A percentile compares a stretch with the other conserved stretches of the same genome.
Conservation (phyloP, 2,113 vertebrate genomes). For the Xerus inauris region DNA sequence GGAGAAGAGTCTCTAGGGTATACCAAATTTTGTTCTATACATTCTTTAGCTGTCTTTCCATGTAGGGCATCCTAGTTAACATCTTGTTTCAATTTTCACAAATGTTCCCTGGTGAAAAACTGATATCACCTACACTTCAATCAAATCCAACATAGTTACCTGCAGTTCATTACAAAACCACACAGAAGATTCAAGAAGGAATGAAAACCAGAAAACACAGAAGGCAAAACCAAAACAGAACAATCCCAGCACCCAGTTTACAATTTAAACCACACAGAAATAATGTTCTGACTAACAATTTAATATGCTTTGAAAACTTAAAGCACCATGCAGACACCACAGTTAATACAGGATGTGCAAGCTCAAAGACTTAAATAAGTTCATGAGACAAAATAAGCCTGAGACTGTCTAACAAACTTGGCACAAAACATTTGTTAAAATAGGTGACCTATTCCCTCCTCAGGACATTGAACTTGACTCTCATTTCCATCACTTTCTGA, state of each 20-base stretch:
- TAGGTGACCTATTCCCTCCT: neutral
- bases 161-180: constrained; percentile 10
- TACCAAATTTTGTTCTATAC: neutral
- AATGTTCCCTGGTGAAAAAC: neutral
- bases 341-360: neutral
- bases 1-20: neutral
- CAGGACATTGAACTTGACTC: too few relatives aligned
- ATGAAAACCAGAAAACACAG: neutral
- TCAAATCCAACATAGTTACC: neutral
- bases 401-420: neutral
- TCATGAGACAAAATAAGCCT: neutral
- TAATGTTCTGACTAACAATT: neutral
- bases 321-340: neutral
- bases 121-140: neutral
- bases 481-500: neutral
- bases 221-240: neutral
- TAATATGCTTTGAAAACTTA: neutral
- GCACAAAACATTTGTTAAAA: neutral
- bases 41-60: neutral
- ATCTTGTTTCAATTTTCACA: constrained; percentile 40
- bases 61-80: neutral
- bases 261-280: neutral
- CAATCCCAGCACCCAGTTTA: neutral
- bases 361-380: neutral
- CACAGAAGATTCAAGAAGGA: neutral